Evolutionary conservation across 2,797 vertebrate genomes (phyloP).

Genomic region (Spinus olivaceus): DNA sequence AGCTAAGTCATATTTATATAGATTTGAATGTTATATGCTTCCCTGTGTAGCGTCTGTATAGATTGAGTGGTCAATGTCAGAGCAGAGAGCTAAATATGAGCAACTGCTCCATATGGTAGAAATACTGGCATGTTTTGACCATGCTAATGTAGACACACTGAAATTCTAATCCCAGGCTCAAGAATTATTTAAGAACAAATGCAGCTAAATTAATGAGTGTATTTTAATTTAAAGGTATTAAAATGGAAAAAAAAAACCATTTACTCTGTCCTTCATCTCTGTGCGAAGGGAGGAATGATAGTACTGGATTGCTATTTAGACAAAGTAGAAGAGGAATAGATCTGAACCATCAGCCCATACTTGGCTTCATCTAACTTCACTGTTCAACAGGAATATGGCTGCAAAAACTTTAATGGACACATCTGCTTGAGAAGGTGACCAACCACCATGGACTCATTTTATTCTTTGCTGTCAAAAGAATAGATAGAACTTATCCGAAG

Average conservation of each 20-base stretch:
- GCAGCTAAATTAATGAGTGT: background rate
- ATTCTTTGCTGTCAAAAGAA: background rate
- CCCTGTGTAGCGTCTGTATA: background rate
- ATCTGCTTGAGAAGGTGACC: background rate
- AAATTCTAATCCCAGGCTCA: background rate
- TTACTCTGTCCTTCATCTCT: background rate
- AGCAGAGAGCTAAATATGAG: background rate
- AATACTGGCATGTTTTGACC: background rate
- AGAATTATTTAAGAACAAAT: background rate
- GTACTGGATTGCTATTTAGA: background rate
- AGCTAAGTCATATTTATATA: background rate
- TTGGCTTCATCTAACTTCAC: background rate
- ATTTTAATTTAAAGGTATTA: background rate
- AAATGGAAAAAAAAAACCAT: rapidly evolving
- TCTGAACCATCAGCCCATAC: background rate
- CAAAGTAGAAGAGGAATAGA: background rate
- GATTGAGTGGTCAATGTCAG: background rate
- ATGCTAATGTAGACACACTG: background rate
- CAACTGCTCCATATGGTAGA: background rate
- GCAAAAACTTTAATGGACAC: background rate
- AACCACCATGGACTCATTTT: background rate
- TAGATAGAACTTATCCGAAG: background rate
- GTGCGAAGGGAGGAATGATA: background rate
- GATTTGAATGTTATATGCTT: background rate
- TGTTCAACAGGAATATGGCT: background rate